A percentile compares a stretch with the other conserved stretches of the same genome.
Conservation (phyloP, 2,888 invertebrate species). For the Epirrhoe tristata region DNA sequence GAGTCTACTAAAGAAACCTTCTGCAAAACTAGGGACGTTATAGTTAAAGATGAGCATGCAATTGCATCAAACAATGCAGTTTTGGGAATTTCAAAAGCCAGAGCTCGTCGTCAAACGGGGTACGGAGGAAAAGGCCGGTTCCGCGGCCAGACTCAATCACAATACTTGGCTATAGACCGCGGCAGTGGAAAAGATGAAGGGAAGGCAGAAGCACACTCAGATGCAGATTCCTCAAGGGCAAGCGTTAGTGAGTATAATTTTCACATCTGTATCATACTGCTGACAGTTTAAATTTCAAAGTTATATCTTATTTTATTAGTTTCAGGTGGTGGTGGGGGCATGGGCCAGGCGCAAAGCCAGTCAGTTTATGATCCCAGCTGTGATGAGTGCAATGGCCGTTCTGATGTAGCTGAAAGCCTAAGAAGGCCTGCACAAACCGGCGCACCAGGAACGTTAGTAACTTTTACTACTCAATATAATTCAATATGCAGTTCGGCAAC, state of each 20-base stretch:
- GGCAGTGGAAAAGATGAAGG: conserved; percentile 87
- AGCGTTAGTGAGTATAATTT: conserved; percentile 87
- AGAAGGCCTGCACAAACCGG: conserved; percentile 47
- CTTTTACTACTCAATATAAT: too few species aligned
- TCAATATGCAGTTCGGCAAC: too few species aligned
- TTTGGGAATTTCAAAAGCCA: conserved; percentile 28
- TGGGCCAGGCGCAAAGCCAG: conserved; percentile 96
- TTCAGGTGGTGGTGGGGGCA: conserved; percentile 91
- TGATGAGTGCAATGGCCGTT: conserved; percentile 86
- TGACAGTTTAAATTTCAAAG: background rate
- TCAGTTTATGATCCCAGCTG: conserved; percentile 89
- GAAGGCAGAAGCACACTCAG: conserved; percentile 93
- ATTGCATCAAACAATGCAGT: conserved; percentile 25
- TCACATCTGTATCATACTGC: background rate
- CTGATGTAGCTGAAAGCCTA: conserved; percentile 60
- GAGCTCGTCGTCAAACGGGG: conserved; percentile 60
- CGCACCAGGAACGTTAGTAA: conserved; percentile 45
- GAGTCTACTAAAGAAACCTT: conserved; percentile 44
- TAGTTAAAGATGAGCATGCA: conserved; percentile 31
- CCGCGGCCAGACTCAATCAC: conserved; percentile 93
- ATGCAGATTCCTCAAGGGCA: conserved; percentile 88
- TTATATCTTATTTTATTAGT: conserved; percentile 37
- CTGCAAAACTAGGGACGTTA: conserved; percentile 52
- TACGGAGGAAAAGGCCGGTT: conserved; percentile 75
- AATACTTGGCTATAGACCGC: conserved; percentile 88